phyloP scores from a whole-genome alignment of 2,113 vertebrate genomes.

The Xyrauchen texanus region DNA sequence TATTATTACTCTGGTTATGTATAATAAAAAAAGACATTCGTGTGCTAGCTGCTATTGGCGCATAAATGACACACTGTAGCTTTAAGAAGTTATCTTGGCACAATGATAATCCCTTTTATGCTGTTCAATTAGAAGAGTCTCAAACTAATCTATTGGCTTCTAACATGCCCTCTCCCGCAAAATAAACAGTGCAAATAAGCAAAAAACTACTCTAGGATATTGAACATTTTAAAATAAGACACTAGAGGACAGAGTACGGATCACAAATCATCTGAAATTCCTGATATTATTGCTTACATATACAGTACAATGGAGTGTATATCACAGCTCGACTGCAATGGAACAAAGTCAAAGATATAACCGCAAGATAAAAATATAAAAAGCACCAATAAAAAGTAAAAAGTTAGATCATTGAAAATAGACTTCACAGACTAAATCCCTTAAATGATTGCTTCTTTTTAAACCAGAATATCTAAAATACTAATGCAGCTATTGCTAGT shows the following conservation, averaged over 20 bases:
- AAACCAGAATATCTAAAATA: neutral
- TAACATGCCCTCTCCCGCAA: neutral
- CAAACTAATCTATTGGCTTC: neutral
- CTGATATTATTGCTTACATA: neutral
- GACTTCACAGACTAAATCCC: neutral
- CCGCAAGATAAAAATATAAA: constrained; percentile 14
- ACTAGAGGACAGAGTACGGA: no score
- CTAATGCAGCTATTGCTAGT: neutral
- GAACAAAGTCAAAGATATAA: neutral
- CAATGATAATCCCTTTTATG: neutral
- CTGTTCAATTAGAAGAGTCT: neutral
- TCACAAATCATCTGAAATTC: no score
- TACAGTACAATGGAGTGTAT: neutral
- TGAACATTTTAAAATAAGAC: neutral
- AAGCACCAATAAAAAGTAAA: constrained; percentile 24
- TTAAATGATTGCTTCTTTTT: neutral
- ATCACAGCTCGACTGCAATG: neutral
- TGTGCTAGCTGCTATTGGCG: no score
- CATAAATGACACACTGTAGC: no score
- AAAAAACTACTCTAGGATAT: neutral
- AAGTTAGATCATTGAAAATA: neutral
- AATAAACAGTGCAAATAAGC: neutral
- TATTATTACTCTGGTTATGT: no score
- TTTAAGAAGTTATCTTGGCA: neutral
- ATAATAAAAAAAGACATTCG: no score